Base-by-base conservation (phyloP, 2,113 vertebrate species). In the Caloenas nicobarica region DNA sequence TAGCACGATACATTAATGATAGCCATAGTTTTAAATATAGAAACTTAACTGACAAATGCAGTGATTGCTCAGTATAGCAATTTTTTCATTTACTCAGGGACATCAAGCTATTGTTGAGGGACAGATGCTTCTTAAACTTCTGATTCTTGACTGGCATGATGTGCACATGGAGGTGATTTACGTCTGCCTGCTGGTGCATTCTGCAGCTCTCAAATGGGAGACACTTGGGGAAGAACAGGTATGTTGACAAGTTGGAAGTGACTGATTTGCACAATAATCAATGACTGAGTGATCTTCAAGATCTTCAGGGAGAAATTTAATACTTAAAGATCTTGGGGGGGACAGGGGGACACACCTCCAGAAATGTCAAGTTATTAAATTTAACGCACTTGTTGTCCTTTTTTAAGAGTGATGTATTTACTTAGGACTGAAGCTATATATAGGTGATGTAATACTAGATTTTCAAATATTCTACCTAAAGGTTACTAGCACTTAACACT, bases 391-490 rank as follows among this genome's bases (percentile, higher is more conserved):
- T 40, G 22, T 87, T 87, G 38, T 56, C 62, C 34, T 94, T 83
- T 38, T 87, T 79, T 66, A 95, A 54, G 68, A 54, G 57, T 56
- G 64, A 56, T 90, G 58, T 93, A 90, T 97, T 89, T 91, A 56
- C 78, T 73, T 81, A 61, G 70, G 81, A 76, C 68, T 65, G 77
- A 85, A 95, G 90, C 79, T 92, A n/a, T 64, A 61, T 44, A 25
- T 53, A 76, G 44, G 76, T 95, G 90, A 93, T 8, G 33, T 44
- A 93, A 92, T 33, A 34, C 7, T 84, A 69, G 66, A 96, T 96
- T 96, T 96, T 91, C 89, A 95, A 81, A 42, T 92, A 89, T 81
- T 96, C 96, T 87, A 28, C 77, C 29, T 16, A 86, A 54, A 92
- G 86, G 82, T 95, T 95, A 81, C 84, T 94, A 94, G 81, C 31